A percentile compares a stretch with the other conserved stretches of the same genome.
Evolutionary conservation across 2,888 invertebrate genomes (phyloP).

Genomic region (Tanytarsus gracilentus): DNA sequence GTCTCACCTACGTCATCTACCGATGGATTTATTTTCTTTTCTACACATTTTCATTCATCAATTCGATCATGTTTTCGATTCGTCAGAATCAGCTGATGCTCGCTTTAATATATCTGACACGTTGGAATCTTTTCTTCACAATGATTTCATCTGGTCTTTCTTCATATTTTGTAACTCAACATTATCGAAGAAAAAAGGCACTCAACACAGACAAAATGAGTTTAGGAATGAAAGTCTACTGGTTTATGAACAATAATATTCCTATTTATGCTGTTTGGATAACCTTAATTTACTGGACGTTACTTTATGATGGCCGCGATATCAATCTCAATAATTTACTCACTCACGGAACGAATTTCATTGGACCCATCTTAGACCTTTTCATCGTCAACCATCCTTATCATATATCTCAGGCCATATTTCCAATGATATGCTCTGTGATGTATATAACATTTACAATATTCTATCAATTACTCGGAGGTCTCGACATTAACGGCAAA

Average conservation of each 20-base stretch:
- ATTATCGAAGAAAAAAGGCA: not conserved
- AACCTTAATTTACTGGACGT: not conserved
- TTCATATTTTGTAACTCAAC: not conserved
- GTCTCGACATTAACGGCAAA: not conserved
- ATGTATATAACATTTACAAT: not conserved
- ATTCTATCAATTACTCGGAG: not conserved
- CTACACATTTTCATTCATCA: slow-evolving; percentile 14
- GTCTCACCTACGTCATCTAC: not conserved
- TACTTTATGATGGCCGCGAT: not conserved
- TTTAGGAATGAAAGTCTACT: slow-evolving; percentile 1
- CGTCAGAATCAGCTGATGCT: not conserved
- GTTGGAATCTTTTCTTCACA: slow-evolving; percentile 4
- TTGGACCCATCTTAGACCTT: not conserved
- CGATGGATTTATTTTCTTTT: not conserved
- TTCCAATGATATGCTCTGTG: not conserved
- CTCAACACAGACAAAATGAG: not conserved
- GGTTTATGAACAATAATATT: not conserved
- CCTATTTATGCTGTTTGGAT: not conserved
- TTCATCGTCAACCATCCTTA: not conserved
- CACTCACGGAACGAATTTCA: not conserved
- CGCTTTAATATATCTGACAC: not conserved
- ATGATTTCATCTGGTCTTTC: not conserved
- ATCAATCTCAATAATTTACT: not conserved
- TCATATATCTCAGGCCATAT: not conserved
- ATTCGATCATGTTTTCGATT: slow-evolving; percentile 8